These are phyloP conservation scores for Potorous gilbertii DNA, from an alignment of 2,797 vertebrate genomes.

Conservation along the genomic window DNA sequence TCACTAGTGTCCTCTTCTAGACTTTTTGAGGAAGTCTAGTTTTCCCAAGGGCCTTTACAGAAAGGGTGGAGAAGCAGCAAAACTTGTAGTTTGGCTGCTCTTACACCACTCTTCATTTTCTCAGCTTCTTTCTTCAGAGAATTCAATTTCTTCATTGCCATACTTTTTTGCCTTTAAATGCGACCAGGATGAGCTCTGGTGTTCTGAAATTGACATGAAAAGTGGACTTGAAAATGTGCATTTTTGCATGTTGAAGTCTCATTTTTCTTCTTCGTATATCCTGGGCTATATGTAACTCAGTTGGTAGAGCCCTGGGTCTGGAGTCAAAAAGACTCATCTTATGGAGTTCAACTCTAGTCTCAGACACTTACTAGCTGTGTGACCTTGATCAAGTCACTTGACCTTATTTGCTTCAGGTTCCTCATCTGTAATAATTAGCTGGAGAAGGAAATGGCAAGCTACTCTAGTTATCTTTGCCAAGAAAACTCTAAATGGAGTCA, in stretches of 20 bases:
- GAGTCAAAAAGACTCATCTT: too few species aligned
- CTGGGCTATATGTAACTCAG: background rate
- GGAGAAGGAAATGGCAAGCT: too few species aligned
- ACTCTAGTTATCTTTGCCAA: too few species aligned
- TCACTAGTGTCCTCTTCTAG: conserved; percentile 87
- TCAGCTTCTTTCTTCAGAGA: conserved; percentile 92
- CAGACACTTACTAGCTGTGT: too few species aligned
- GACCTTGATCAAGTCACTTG: too few species aligned
- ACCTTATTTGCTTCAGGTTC: too few species aligned
- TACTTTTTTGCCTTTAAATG: conserved; percentile 98
- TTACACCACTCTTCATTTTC: conserved; percentile 88
- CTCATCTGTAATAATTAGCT: too few species aligned
- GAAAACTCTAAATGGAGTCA: background rate
- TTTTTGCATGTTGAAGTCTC: conserved; percentile 89
- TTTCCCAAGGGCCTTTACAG: conserved; percentile 90
- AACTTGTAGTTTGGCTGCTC: conserved; percentile 90
- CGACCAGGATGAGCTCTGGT: conserved; percentile 91
- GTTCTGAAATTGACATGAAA: conserved; percentile 94
- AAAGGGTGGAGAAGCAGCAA: conserved; percentile 87
- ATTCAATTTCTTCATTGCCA: conserved; percentile 94
- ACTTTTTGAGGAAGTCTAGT: conserved; percentile 85
- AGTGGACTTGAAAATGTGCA: conserved; percentile 92
- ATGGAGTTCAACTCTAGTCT: too few species aligned
- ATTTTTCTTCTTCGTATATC: conserved; percentile 47
- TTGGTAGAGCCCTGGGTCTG: too few species aligned